Percentiles rank a stretch among this genome's conserved stretches.
Evolutionary conservation across 1,140 invertebrate genomes (phyloP).

Genomic region (Tetranychus cinnabarinus): DNA sequence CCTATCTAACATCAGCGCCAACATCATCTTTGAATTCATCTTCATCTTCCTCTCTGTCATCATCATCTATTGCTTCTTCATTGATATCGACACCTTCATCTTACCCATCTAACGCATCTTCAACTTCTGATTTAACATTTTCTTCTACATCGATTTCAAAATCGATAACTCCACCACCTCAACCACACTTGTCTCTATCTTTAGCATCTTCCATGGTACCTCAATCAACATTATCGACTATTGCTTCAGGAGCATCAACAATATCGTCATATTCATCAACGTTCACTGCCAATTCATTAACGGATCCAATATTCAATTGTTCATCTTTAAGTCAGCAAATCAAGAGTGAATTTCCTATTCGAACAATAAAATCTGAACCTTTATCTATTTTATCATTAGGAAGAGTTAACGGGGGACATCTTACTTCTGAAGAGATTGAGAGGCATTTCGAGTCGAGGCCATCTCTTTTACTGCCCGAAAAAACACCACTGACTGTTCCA

Average conservation of each 20-base stretch:
- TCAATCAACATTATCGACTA: not conserved
- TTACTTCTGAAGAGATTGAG: slow-evolving; percentile 78
- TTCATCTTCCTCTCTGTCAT: too few relatives aligned
- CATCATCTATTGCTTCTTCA: too few relatives aligned
- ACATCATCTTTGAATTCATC: too few relatives aligned
- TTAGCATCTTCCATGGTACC: too few relatives aligned
- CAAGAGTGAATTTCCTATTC: not conserved
- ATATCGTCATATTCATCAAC: not conserved
- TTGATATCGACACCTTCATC: too few relatives aligned
- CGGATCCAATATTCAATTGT: not conserved
- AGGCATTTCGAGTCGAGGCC: slow-evolving; percentile 49
- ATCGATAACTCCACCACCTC: too few relatives aligned
- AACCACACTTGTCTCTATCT: too few relatives aligned
- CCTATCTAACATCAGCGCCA: too few relatives aligned
- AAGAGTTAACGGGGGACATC: slow-evolving; percentile 36
- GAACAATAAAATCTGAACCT: not conserved
- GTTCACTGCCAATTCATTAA: not conserved
- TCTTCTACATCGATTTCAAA: too few relatives aligned
- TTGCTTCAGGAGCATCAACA: too few relatives aligned
- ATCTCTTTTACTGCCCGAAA: slow-evolving; percentile 41
- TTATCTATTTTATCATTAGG: not conserved
- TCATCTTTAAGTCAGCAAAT: not conserved
- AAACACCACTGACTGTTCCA: slow-evolving; percentile 60
- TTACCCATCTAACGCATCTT: too few relatives aligned
- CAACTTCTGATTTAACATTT: too few relatives aligned